phyloP scores from a whole-genome alignment of 2,888 invertebrate species.

The Tipula confusa region DNA sequence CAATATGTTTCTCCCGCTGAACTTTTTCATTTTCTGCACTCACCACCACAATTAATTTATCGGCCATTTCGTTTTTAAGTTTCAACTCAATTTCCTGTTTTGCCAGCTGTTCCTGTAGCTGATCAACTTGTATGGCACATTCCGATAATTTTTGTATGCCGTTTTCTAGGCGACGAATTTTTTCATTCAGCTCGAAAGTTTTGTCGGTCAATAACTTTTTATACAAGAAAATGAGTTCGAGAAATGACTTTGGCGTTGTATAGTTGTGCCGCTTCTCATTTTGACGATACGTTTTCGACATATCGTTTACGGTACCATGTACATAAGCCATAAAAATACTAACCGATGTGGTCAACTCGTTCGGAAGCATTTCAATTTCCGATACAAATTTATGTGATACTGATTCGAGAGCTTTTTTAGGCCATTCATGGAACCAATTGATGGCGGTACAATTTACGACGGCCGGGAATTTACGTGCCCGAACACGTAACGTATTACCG shows the following conservation, averaged over 20 bases:
- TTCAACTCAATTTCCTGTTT: slow-evolving; percentile 78
- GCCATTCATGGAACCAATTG: slow-evolving; percentile 98
- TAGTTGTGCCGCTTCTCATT: slow-evolving; percentile 91
- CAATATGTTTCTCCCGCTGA: slow-evolving; percentile 76
- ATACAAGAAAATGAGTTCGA: slow-evolving; percentile 86
- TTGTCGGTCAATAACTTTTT: slow-evolving; percentile 66
- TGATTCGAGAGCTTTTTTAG: slow-evolving; percentile 81
- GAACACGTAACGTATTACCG: slow-evolving; percentile 77
- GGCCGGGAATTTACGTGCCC: slow-evolving; percentile 91
- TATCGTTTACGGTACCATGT: slow-evolving; percentile 81
- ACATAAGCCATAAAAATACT: slow-evolving; percentile 87
- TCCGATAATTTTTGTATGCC: slow-evolving; percentile 83
- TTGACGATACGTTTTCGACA: slow-evolving; percentile 71
- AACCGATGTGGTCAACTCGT: slow-evolving; percentile 61
- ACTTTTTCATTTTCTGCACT: slow-evolving; percentile 89
- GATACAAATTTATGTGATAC: slow-evolving; percentile 79
- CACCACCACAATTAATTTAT: slow-evolving; percentile 79
- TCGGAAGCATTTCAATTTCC: slow-evolving; percentile 68
- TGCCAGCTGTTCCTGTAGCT: slow-evolving; percentile 57
- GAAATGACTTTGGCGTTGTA: slow-evolving; percentile 92
- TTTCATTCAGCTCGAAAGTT: slow-evolving; percentile 63
- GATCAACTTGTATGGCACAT: slow-evolving; percentile 81
- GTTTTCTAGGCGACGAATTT: slow-evolving; percentile 76
- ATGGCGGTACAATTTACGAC: slow-evolving; percentile 91
- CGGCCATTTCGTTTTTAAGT: slow-evolving; percentile 85